Percentiles rank a stretch among this genome's conserved stretches.
These are phyloP conservation scores for Empis stercorea DNA, from an alignment of 2,888 invertebrate genomes.

Conservation along the genomic window DNA sequence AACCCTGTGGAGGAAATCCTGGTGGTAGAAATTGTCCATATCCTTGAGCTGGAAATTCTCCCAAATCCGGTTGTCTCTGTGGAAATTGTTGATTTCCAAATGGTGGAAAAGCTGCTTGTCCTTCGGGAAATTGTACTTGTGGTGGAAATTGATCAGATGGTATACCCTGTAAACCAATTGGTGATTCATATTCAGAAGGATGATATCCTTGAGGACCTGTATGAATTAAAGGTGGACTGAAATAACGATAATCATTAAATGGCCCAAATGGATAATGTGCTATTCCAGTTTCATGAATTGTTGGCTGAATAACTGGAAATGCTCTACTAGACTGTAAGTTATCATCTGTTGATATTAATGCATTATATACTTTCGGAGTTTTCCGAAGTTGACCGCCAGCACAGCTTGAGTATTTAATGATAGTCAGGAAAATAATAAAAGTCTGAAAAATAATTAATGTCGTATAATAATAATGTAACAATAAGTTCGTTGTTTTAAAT, in stretches of 20 bases:
- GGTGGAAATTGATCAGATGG: neutral
- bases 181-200: neutral
- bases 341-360: slow-evolving; percentile 64
- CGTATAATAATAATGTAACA: too few relatives aligned
- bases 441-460: too few relatives aligned
- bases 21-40: neutral
- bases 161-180: too few relatives aligned
- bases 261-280: slow-evolving; percentile 29
- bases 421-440: neutral
- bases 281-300: slow-evolving; percentile 49
- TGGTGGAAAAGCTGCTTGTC: neutral
- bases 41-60: neutral
- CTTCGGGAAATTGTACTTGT: neutral
- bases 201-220: slow-evolving; percentile 14
- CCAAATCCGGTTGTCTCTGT: too few relatives aligned
- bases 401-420: neutral
- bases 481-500: too few relatives aligned
- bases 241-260: slow-evolving; percentile 27
- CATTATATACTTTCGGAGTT: slow-evolving; percentile 66
- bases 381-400: slow-evolving; percentile 24
- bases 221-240: slow-evolving; percentile 26
- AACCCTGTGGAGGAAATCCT: slow-evolving; percentile 1
- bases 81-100: neutral
- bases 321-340: slow-evolving; percentile 63
- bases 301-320: slow-evolving; percentile 59